phyloP scores from a whole-genome alignment of 2,797 vertebrate genomes.

The Enteromius unitaeniatus region DNA sequence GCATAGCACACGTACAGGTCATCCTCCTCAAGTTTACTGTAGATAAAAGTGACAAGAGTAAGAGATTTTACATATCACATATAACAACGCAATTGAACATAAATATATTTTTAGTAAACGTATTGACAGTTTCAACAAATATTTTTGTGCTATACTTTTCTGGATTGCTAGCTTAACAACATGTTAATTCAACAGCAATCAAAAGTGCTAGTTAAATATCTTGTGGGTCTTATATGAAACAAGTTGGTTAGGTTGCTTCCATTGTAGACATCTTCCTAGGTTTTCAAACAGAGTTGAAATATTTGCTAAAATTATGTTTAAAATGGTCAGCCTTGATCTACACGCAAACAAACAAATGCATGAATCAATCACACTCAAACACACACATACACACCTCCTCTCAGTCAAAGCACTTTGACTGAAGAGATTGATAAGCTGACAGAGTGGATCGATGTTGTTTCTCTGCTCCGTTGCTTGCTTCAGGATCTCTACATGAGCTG shows the following conservation, averaged over 20 bases:
- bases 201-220: neutral
- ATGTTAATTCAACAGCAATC: neutral
- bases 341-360: neutral
- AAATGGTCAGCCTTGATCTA: neutral
- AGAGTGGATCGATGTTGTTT: slow-evolving; percentile 87
- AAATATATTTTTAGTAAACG: neutral
- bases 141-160: neutral
- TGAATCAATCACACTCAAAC: slow-evolving; percentile 35
- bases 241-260: neutral
- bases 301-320: neutral
- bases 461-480: slow-evolving; percentile 66
- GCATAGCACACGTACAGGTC: slow-evolving; percentile 88
- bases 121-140: neutral
- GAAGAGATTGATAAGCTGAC: slow-evolving; percentile 93
- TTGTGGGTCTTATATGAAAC: neutral
- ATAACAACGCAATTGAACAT: neutral
- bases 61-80: neutral
- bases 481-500: slow-evolving; percentile 61
- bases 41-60: slow-evolving; percentile 17
- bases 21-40: slow-evolving; percentile 86
- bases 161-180: neutral
- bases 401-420: slow-evolving; percentile 89
- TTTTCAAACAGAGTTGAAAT: neutral
- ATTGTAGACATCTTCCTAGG: neutral
- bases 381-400: slow-evolving; percentile 80